Evolutionary conservation across 2,113 vertebrate genomes (phyloP).

Genomic region (Hystrix cristata): DNA sequence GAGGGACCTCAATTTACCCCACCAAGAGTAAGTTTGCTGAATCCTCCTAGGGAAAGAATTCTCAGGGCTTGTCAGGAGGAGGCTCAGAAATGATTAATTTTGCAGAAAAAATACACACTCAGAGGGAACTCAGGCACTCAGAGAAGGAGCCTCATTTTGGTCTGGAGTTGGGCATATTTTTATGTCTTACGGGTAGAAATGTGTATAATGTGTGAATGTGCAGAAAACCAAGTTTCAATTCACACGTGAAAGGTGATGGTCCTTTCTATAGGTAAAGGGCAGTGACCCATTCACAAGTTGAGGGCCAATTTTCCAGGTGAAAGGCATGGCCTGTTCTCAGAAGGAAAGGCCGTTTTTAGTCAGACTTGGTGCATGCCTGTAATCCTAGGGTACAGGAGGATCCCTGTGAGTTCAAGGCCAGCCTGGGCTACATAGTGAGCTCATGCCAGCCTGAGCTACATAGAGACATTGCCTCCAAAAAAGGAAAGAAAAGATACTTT

Average conservation of each 20-base stretch:
- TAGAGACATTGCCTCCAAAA: neutral
- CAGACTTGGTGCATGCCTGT: neutral
- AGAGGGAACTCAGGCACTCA: neutral
- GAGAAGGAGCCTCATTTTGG: neutral
- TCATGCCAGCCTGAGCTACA: neutral
- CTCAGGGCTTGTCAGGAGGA: neutral
- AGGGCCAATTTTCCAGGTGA: neutral
- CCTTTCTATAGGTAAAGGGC: neutral
- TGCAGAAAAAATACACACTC: neutral
- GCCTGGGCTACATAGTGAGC: neutral
- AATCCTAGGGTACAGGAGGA: too few species aligned
- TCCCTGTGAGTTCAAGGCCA: neutral
- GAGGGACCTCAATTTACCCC: neutral
- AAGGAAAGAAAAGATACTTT: neutral
- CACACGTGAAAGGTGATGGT: neutral
- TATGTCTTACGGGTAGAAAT: too few species aligned
- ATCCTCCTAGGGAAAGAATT: too few species aligned
- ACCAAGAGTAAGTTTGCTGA: neutral
- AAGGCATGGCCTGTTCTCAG: neutral
- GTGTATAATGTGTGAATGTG: neutral
- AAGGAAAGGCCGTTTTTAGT: neutral
- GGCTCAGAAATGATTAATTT: neutral
- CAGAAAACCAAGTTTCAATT: neutral
- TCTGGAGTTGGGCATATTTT: neutral
- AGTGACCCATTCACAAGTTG: neutral